Conservation (phyloP, 2,888 invertebrate species). For the Colletes collaris region DNA sequence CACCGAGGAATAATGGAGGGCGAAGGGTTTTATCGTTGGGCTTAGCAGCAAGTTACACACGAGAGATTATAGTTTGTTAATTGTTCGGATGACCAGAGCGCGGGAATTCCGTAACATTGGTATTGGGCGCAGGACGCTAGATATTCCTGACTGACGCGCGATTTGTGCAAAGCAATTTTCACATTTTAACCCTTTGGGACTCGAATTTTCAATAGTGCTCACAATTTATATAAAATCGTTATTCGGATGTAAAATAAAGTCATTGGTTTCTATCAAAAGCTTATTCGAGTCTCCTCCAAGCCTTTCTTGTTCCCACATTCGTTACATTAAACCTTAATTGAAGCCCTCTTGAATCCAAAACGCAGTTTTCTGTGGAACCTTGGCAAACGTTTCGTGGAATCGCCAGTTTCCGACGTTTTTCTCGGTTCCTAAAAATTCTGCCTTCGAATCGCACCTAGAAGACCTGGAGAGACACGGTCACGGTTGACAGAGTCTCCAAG, state of each 20-base stretch:
- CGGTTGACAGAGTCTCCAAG: background rate
- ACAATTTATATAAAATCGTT: no score
- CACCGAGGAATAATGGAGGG: slow-evolving; percentile 38
- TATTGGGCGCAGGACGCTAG: slow-evolving; percentile 8
- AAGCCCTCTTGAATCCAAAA: background rate
- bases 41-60: slow-evolving; percentile 48
- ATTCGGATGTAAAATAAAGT: no score
- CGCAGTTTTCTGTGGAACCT: background rate
- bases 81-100: slow-evolving; percentile 38
- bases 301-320: no score
- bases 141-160: background rate
- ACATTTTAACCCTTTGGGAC: no score
- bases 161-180: no score
- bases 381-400: background rate
- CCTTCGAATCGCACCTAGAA: no score
- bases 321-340: background rate
- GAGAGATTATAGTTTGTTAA: slow-evolving; percentile 54
- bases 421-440: slow-evolving; percentile 1
- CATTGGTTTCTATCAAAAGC: no score
- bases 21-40: slow-evolving; percentile 41
- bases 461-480: no score
- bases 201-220: no score
- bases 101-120: slow-evolving; percentile 22
- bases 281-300: no score
- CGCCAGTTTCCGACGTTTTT: background rate